Conservation (phyloP, 2,888 invertebrate species). For the Luperina testacea region DNA sequence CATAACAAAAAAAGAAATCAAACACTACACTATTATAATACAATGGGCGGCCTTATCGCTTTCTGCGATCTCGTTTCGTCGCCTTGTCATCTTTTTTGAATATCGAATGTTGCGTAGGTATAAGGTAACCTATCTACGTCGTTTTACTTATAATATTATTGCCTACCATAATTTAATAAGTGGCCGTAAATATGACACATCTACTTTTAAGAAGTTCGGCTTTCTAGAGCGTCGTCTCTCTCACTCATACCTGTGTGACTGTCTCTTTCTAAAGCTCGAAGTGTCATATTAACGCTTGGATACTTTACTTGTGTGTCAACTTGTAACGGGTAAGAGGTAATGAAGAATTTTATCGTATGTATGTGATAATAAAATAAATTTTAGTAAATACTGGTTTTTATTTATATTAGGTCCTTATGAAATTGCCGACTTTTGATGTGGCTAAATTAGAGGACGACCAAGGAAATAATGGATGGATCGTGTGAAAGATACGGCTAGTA, state of each 20-base stretch:
- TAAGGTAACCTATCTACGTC: neutral
- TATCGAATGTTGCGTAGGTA: neutral
- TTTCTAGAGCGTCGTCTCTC: conserved; percentile 1
- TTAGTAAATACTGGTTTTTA: conserved; percentile 63
- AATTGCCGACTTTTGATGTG: neutral
- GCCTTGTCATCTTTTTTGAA: neutral
- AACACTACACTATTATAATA: neutral
- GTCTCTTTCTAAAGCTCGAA: conserved; percentile 9
- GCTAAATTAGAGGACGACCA: neutral
- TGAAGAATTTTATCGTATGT: conserved; percentile 68
- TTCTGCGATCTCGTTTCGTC: neutral
- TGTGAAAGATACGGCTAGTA: neutral
- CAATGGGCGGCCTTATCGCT: neutral
- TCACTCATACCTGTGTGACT: neutral
- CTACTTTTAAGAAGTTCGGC: neutral
- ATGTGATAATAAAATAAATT: conserved; percentile 79
- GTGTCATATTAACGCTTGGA: conserved; percentile 1
- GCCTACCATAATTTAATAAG: neutral
- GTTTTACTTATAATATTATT: neutral
- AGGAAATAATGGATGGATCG: neutral
- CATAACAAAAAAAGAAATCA: neutral
- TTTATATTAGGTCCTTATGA: conserved; percentile 37
- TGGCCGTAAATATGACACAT: conserved; percentile 9
- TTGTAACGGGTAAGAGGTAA: conserved; percentile 57
- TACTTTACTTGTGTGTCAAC: conserved; percentile 26